These are phyloP conservation scores for Chamaea fasciata DNA, from an alignment of 2,113 vertebrate genomes.

Conservation along the genomic window DNA sequence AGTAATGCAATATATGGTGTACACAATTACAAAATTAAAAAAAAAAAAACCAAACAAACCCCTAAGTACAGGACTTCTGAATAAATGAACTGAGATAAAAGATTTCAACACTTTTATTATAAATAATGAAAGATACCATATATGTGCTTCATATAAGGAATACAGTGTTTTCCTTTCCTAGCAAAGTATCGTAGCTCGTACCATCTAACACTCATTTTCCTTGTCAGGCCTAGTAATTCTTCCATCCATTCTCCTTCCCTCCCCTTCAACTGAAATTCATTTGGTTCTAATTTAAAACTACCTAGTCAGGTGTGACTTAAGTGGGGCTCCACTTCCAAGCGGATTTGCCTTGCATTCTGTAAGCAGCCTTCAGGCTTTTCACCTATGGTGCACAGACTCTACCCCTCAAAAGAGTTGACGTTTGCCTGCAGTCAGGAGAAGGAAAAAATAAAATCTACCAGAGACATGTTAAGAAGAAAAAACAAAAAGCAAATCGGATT, in stretches of 20 bases:
- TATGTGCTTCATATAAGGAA: conserved; percentile 76
- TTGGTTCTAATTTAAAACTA: conserved; percentile 60
- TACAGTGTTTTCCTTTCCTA: conserved; percentile 78
- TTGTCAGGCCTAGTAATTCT: conserved; percentile 39
- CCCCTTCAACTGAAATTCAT: conserved; percentile 15
- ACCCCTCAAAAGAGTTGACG: background rate
- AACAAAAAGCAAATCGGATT: background rate
- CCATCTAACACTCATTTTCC: conserved; percentile 69
- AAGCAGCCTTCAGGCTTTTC: conserved; percentile 5
- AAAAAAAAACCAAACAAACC: background rate
- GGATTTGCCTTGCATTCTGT: conserved; percentile 5
- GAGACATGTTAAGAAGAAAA: background rate
- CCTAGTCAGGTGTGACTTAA: conserved; percentile 36
- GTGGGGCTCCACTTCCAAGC: background rate
- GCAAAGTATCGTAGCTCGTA: conserved; percentile 58
- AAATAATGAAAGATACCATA: conserved; percentile 76
- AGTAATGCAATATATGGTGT: conserved; percentile 71
- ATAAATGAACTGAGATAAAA: conserved; percentile 75
- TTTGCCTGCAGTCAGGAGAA: background rate
- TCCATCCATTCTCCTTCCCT: background rate
- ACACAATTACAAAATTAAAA: conserved; percentile 71
- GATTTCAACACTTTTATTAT: conserved; percentile 76
- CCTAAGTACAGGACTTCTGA: conserved; percentile 67
- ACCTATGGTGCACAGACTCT: background rate
- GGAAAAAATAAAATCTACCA: background rate